Conservation (phyloP, 1,140 invertebrate genomes). For the Drosophila ambigua region DNA sequence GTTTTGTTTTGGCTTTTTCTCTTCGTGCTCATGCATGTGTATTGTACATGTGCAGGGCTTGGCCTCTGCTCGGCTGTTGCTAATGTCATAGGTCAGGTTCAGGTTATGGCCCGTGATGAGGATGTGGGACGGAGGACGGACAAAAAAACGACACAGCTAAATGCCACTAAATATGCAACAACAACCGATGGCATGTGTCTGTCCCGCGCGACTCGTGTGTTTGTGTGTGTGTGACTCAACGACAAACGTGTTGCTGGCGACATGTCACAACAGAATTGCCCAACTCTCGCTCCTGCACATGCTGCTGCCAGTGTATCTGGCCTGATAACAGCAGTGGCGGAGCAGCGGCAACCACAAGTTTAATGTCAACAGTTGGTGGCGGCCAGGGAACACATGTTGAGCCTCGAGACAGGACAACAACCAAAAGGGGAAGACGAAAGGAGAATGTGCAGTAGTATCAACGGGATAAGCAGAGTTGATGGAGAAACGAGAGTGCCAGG, state of each 20-base stretch:
- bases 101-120: conserved; percentile 26
- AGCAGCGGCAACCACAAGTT: conserved; percentile 35
- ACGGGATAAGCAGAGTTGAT: conserved; percentile 13
- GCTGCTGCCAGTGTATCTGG: conserved; percentile 17
- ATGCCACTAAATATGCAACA: conserved; percentile 79
- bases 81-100: conserved; percentile 52
- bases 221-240: conserved; percentile 8
- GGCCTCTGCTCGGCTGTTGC: too few species aligned
- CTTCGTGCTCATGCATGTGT: conserved; percentile 55
- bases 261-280: conserved; percentile 70
- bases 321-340: conserved; percentile 44
- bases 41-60: conserved; percentile 61
- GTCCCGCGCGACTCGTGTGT: conserved; percentile 8
- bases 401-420: conserved; percentile 6
- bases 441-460: conserved; percentile 23
- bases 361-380: conserved; percentile 69
- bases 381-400: conserved; percentile 63
- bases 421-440: not conserved
- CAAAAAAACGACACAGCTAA: conserved; percentile 37
- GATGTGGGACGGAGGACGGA: conserved; percentile 19
- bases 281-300: conserved; percentile 3
- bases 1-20: conserved; percentile 64
- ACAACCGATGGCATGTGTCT: conserved; percentile 51
- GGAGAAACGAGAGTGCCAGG: not conserved
- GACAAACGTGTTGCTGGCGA: conserved; percentile 45